Evolutionary conservation across 2,113 vertebrate species (phyloP).

Genomic region (Accipiter virgatus): DNA sequence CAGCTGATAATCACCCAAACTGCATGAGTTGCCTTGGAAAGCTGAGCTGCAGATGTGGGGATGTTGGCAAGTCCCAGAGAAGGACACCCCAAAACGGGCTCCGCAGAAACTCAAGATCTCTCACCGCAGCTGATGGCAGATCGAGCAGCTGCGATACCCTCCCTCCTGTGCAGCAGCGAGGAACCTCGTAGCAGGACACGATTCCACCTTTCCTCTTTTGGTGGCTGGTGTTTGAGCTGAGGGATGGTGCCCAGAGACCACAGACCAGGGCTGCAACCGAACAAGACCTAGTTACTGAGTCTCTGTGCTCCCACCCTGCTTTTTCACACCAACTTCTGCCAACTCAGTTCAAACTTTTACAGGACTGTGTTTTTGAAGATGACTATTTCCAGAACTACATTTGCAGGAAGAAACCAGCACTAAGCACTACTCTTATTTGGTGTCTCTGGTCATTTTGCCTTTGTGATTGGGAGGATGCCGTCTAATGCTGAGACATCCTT

Average conservation of each 20-base stretch:
- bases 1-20: neutral
- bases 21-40: neutral
- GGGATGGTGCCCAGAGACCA: neutral
- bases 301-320: neutral
- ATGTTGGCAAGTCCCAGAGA: neutral
- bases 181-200: accelerated
- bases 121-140: neutral
- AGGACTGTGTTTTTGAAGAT: neutral
- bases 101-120: neutral
- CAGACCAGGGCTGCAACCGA: neutral
- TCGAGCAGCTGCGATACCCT: neutral
- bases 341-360: neutral
- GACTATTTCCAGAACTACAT: neutral
- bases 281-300: accelerated
- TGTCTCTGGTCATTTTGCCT: neutral
- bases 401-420: neutral
- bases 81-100: neutral
- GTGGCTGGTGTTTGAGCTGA: neutral
- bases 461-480: accelerated
- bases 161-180: neutral
- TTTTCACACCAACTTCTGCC: neutral
- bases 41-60: neutral
- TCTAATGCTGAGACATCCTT: neutral
- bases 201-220: neutral
- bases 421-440: neutral